Evolutionary conservation across 1,140 invertebrate species (phyloP).

Genomic region (Heliconius nattereri): DNA sequence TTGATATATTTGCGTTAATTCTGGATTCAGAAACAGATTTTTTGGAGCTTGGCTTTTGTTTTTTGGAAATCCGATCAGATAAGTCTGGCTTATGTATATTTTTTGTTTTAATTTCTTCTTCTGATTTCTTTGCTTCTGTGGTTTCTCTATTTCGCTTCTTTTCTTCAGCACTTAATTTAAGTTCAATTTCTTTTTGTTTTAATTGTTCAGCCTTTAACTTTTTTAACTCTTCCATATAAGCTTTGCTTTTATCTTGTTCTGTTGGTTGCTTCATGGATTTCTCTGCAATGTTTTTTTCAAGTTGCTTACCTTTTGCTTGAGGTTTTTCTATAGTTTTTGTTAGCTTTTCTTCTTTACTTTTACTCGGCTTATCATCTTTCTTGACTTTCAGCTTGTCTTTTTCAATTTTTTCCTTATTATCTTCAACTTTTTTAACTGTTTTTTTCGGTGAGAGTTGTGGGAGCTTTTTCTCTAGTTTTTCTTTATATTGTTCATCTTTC

Average conservation of each 20-base stretch:
- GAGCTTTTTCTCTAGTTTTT: neutral
- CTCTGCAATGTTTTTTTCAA: neutral
- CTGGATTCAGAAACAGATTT: constrained; percentile 3
- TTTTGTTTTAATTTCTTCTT: constrained; percentile 19
- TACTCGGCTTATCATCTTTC: neutral
- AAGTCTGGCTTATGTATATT: constrained; percentile 24
- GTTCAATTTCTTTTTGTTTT: constrained; percentile 7
- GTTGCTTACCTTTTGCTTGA: neutral
- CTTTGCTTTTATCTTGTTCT: neutral
- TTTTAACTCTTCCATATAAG: constrained; percentile 35
- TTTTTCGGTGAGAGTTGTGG: neutral
- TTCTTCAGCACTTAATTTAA: neutral
- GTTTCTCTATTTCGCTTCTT: constrained; percentile 22
- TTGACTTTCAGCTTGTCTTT: constrained; percentile 21
- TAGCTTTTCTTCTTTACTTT: neutral
- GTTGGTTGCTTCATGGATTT: neutral
- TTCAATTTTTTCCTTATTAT: constrained; percentile 22
- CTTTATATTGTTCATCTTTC: constrained; percentile 7
- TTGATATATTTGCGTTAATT: constrained; percentile 34
- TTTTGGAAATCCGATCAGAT: constrained; percentile 19
- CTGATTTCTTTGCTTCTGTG: constrained; percentile 25
- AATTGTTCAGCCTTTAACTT: constrained; percentile 29
- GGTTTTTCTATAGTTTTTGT: constrained; percentile 22
- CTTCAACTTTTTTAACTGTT: neutral
- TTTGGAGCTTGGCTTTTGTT: constrained; percentile 17